Base-by-base conservation (phyloP, 2,888 invertebrate species). In the Lumbricus terrestris region DNA sequence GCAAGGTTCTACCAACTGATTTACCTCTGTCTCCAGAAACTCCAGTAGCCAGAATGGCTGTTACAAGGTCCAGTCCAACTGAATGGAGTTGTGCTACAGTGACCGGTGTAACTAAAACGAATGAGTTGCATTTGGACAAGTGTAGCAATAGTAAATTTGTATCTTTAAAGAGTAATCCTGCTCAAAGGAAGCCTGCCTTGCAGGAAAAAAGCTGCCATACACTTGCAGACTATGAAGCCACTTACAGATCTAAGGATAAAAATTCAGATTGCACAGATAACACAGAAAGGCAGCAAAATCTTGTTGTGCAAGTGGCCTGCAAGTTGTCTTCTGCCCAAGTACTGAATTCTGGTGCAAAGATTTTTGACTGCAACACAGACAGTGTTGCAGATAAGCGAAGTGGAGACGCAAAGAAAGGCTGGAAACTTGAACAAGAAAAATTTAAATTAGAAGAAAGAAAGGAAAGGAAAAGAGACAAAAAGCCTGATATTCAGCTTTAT, bases 401-500 rank as follows among this genome's bases (percentile, higher is more conserved):
- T 69, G 69, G n/a, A 69, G 69, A 69, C 6, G n/a, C 8, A n/a
- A n/a, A 69, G 69, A 69, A 69, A 69, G 69, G n/a, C 69, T n/a
- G 6, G 6, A 29, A 29, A n/a, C n/a, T 69, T 29, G 69, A 69
- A 69, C 69, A 69, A 69, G 69, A 69, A 69, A n/a, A 29, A 69
- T 69, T 34, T 15, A 85, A 37, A 85, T 23, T 37, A 20, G 35
- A 85, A 6, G 85, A 85, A 20, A 85, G 37, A 37, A 34, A 35
- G 85, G 85, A 85, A 37, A 85, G 85, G 16, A 85, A 85, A 85
- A 85, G 35, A 37, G 85, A 35, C 34, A 85, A 85, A 37, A 85
- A 85, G 85, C 85, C 85, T 6, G 85, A 85, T 33, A 85, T 85
- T 37, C 85, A 85, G 85, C 85, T 85, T 85, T 85, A 85, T 85